Percentiles rank a stretch among this genome's conserved stretches.
phyloP scores from a whole-genome alignment of 2,797 vertebrate genomes.

The Silurus aristotelis region DNA sequence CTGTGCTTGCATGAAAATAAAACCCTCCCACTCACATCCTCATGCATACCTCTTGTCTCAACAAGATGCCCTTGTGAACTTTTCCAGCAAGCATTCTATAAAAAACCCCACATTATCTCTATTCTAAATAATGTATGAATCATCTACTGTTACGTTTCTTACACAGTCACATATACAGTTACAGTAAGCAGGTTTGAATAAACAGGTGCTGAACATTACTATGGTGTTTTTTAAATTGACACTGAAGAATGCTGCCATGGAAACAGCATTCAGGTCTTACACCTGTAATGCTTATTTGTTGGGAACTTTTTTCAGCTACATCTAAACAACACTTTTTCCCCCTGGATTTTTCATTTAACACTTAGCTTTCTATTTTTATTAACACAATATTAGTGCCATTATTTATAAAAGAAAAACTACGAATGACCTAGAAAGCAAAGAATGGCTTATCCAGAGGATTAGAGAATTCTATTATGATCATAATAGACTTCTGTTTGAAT shows the following conservation, averaged over 20 bases:
- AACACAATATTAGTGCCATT: background rate
- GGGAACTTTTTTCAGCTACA: background rate
- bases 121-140: slow-evolving; percentile 1
- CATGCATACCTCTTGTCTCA: background rate
- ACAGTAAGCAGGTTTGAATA: background rate
- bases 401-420: background rate
- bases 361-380: background rate
- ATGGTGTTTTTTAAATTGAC: background rate
- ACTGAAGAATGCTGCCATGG: background rate
- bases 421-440: background rate
- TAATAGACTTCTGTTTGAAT: too few species aligned
- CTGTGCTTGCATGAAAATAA: background rate
- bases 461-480: background rate
- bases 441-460: background rate
- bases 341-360: background rate
- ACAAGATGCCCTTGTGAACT: background rate
- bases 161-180: background rate
- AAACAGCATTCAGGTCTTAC: background rate
- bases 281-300: background rate
- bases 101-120: background rate
- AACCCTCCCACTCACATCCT: background rate
- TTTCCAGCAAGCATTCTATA: slow-evolving; percentile 2
- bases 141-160: background rate
- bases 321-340: too few species aligned
- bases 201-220: background rate